These are phyloP conservation scores for Cetoscarus ocellatus DNA, from an alignment of 2,797 vertebrate genomes.

Conservation along the genomic window DNA sequence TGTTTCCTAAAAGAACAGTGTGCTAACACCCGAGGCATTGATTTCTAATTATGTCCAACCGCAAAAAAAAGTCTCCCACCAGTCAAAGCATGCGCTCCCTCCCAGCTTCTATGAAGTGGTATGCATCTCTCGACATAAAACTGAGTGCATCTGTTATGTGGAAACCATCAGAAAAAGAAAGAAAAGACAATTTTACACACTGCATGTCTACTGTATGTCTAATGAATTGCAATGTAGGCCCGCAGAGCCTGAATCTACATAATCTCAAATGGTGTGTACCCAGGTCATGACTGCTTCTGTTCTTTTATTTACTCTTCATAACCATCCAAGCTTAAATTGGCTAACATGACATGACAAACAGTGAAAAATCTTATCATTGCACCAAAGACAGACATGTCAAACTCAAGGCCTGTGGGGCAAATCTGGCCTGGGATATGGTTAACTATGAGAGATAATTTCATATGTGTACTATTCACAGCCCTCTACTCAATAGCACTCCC, in stretches of 20 bases:
- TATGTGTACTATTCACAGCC: too few relatives aligned
- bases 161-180: constrained; percentile 37
- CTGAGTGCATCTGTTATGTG: constrained; percentile 39
- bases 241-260: constrained; percentile 18
- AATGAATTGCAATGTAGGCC: constrained; percentile 35
- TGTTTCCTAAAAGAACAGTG: constrained; percentile 24
- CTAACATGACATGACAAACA: constrained; percentile 10
- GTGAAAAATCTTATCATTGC: constrained; percentile 27
- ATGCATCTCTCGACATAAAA: constrained; percentile 22
- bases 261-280: constrained; percentile 45
- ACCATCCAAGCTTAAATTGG: constrained; percentile 12
- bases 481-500: too few relatives aligned
- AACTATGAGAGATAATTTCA: too few relatives aligned
- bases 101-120: constrained; percentile 22
- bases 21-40: constrained; percentile 17
- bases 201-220: constrained; percentile 31
- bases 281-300: constrained; percentile 34
- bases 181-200: constrained; percentile 21
- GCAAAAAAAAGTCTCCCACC: constrained; percentile 46
- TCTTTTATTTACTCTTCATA: constrained; percentile 23
- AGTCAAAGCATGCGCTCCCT: constrained; percentile 12
- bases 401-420: too few relatives aligned
- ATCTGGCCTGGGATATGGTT: too few relatives aligned
- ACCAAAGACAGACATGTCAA: constrained; percentile 1
- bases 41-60: constrained; percentile 42